Base-by-base conservation (phyloP, 2,797 vertebrate genomes). In the Pseudochromis fuscus region DNA sequence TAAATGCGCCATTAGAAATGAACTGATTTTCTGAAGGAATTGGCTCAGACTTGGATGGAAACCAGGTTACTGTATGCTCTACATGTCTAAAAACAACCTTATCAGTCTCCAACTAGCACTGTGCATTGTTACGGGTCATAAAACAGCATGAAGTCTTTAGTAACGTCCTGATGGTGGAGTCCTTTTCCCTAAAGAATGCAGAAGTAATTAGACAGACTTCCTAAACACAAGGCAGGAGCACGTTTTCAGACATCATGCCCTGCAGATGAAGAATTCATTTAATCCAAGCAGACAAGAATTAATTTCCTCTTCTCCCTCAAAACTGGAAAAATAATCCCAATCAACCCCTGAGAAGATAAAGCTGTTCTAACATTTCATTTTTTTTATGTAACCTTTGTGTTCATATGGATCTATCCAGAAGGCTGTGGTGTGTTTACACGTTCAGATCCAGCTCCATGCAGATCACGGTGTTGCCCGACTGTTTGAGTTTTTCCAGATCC, bases 401-500 rank as follows among this genome's bases (percentile, higher is more conserved):
- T 67, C 4, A 1, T 13, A 51, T 48, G 4, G 4, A 75, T 58
- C 13, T 6, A 51, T 48, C 60, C 48, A 31, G 56, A 24, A 7
- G 24, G 16, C 23, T 0, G 0, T 35, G 70, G 59, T 51, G 13
- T 82, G 80, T 87, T 75, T 77, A 63, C 51, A 53, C 75, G 28
- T 52, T 51, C 4, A 3, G 30, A 23, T 9, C 21, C 23, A 13
- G 50, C 45, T 60, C 38, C 45, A 15, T 7, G 44, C 58, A 45
- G 58, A n/a, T n/a, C 23, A 46, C 19, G 21, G 51, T 72, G 70
- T 63, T 79, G 49, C 53, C 69, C 25, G 46, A 21, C 75, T 72
- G 75, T 84, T 70, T 19, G 81, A 89, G 52, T 0, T 58, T 67
- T 21, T 70, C 84, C 87, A 91, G 79, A 86, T 37, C 68, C 77